Conservation (phyloP, 1,140 invertebrate genomes). For the Apocrypta bakeri region DNA sequence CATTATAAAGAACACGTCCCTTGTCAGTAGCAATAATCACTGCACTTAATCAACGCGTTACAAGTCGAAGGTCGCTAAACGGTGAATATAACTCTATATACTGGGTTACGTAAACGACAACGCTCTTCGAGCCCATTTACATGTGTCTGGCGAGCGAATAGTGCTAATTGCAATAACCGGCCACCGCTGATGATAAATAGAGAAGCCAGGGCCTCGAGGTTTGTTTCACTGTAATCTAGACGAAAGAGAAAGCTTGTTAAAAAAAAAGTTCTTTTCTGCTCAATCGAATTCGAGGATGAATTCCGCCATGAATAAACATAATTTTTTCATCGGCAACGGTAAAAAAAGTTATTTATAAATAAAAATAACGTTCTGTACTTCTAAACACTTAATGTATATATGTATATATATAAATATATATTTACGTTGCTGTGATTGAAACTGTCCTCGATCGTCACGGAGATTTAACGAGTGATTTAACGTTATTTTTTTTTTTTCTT, state of each 20-base stretch:
- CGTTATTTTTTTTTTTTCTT: not conserved
- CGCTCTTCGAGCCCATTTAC: conserved; percentile 15
- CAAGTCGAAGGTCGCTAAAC: conserved; percentile 30
- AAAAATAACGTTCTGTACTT: no score
- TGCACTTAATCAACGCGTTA: no score
- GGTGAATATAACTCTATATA: conserved; percentile 1
- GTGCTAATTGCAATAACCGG: conserved; percentile 28
- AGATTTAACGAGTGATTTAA: not conserved
- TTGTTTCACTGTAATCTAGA: not conserved
- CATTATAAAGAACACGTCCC: no score
- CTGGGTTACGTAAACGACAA: conserved; percentile 10
- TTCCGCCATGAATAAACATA: no score
- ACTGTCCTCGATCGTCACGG: not conserved
- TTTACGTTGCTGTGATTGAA: not conserved
- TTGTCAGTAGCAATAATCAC: no score
- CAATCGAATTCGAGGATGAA: no score
- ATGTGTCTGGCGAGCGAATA: not conserved
- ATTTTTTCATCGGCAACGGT: no score
- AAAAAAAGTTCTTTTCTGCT: not conserved
- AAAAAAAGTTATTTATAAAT: no score
- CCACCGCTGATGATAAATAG: not conserved
- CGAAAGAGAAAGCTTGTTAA: not conserved
- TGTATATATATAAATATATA: not conserved
- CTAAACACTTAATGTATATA: no score
- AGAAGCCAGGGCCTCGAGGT: not conserved